phyloP scores from a whole-genome alignment of 1,140 invertebrate genomes.

The Cotesia vestalis region DNA sequence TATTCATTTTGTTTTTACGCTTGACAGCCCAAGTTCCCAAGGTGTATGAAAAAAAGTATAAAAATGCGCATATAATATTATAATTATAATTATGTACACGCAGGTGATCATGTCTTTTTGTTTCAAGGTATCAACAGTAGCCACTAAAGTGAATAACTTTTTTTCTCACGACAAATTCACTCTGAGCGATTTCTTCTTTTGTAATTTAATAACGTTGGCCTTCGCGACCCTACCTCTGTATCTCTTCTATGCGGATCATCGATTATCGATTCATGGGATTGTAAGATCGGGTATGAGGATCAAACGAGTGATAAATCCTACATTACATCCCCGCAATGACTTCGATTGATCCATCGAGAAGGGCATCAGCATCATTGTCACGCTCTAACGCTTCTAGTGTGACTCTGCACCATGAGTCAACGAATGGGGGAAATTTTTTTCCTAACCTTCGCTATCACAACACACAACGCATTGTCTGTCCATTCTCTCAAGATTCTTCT shows the following conservation, averaged over 20 bases:
- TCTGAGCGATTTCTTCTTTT: conserved; percentile 11
- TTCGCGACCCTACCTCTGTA: conserved; percentile 42
- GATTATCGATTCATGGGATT: conserved; percentile 4
- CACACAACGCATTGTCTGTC: not conserved
- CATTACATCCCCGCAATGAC: not conserved
- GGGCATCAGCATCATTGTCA: conserved; percentile 27
- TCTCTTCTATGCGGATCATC: not conserved
- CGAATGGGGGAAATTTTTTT: conserved; percentile 26
- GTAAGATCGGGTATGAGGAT: not conserved
- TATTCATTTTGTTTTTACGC: conserved; percentile 48
- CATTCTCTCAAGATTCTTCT: conserved; percentile 30
- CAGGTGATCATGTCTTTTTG: conserved; percentile 14
- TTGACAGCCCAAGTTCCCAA: conserved; percentile 49
- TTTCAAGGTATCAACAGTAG: conserved; percentile 25
- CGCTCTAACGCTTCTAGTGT: conserved; percentile 11
- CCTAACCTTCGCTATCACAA: conserved; percentile 10
- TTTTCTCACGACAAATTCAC: conserved; percentile 56
- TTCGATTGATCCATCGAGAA: conserved; percentile 35
- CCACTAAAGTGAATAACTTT: conserved; percentile 17
- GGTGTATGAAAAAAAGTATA: conserved; percentile 2
- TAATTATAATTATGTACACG: conserved; percentile 23
- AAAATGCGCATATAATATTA: not conserved
- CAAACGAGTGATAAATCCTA: not conserved
- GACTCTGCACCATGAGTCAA: conserved; percentile 2
- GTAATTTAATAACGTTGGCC: conserved; percentile 56